phyloP scores from a whole-genome alignment of 2,113 vertebrate genomes.

The Tachuris rubrigastra region DNA sequence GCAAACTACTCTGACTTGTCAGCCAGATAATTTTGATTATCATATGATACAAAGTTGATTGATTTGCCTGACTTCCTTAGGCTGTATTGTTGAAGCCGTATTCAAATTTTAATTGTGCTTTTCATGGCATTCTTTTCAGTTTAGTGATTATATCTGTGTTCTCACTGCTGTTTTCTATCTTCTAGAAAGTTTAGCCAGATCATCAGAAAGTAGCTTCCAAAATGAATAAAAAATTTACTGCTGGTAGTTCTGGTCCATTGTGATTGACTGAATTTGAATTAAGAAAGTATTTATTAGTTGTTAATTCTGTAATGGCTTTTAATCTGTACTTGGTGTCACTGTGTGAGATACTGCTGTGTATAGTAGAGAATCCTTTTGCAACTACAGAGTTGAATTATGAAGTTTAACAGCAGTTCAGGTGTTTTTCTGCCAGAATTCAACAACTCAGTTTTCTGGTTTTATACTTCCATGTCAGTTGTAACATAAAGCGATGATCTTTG shows the following conservation, averaged over 20 bases:
- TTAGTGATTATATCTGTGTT: not conserved
- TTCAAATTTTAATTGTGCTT: not conserved
- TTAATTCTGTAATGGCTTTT: not conserved
- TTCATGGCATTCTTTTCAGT: not conserved
- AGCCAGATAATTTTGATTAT: not conserved
- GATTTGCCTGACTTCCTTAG: not conserved
- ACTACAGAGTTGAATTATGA: not conserved
- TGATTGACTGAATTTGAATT: not conserved
- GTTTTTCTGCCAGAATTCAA: not conserved
- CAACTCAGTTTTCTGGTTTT: not conserved
- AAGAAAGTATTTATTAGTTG: not conserved
- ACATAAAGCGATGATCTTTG: not conserved
- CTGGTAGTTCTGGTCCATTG: not conserved
- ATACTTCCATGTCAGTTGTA: not conserved
- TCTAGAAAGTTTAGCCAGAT: not conserved
- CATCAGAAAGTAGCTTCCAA: not conserved
- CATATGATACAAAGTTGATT: not conserved
- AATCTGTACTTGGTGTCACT: not conserved
- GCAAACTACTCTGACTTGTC: not conserved
- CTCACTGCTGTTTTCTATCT: not conserved
- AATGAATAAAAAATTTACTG: not conserved
- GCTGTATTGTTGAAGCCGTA: not conserved
- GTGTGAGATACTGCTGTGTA: not conserved
- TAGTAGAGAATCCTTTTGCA: not conserved
- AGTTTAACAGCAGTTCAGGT: not conserved